Conservation (phyloP, 2,113 vertebrate genomes). For the Odocoileus hemionus region DNA sequence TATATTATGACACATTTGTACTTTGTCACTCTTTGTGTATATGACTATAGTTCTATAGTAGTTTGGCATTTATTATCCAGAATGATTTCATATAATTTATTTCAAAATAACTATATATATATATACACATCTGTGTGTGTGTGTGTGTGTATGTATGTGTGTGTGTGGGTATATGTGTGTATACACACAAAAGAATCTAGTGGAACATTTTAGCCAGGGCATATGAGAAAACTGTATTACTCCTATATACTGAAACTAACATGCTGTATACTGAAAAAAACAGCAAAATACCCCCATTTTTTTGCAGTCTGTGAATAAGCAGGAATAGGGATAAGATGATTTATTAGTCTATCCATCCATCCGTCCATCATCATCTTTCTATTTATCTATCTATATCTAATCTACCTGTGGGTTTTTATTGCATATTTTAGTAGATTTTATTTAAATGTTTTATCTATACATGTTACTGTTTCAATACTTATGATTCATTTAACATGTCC, state of each 20-base stretch:
- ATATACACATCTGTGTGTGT: not conserved
- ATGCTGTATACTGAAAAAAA: not conserved
- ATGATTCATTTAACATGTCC: not conserved
- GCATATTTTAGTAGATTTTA: not conserved
- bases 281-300: not conserved
- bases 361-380: not conserved
- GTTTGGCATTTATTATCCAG: not conserved
- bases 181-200: not conserved
- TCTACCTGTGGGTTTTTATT: not conserved
- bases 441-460: not conserved
- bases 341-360: not conserved
- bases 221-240: not conserved
- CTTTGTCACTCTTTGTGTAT: not conserved
- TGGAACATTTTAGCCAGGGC: not conserved
- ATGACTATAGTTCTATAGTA: not conserved
- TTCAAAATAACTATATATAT: not conserved
- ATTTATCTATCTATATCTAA: not conserved
- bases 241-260: not conserved
- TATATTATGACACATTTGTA: not conserved
- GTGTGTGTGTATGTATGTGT: not conserved
- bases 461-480: not conserved
- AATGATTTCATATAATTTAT: not conserved
- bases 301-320: not conserved
- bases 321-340: not conserved
- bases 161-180: not conserved